phyloP scores from a whole-genome alignment of 1,140 invertebrate species.

The Psix sp. region DNA sequence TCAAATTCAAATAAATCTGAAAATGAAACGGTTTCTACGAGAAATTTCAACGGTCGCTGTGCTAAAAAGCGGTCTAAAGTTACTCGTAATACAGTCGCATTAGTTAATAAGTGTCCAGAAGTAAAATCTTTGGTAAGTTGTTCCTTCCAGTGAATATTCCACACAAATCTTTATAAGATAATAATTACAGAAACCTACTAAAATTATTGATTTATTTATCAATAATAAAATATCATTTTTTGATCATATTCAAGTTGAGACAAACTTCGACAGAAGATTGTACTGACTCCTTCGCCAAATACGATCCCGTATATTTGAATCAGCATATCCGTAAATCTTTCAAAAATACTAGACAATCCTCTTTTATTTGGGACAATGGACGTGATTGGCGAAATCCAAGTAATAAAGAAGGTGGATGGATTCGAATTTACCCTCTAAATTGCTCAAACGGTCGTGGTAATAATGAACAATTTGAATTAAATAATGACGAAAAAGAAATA shows the following conservation, averaged over 20 bases:
- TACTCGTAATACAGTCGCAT: slow-evolving; percentile 61
- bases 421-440: slow-evolving; percentile 78
- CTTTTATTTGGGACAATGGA: slow-evolving; percentile 79
- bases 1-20: slow-evolving; percentile 62
- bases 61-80: slow-evolving; percentile 65
- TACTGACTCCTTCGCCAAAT: slow-evolving; percentile 59
- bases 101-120: too few species aligned
- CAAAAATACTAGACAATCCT: slow-evolving; percentile 54
- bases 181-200: too few species aligned
- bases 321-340: slow-evolving; percentile 63
- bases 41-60: slow-evolving; percentile 62
- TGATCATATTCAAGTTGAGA: slow-evolving; percentile 56
- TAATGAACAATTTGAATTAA: slow-evolving; percentile 27
- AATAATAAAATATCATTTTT: too few species aligned
- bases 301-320: slow-evolving; percentile 62
- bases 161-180: too few species aligned
- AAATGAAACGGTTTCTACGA: slow-evolving; percentile 63
- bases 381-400: slow-evolving; percentile 79
- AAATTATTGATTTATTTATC: too few species aligned
- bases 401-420: slow-evolving; percentile 80
- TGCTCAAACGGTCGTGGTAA: slow-evolving; percentile 46
- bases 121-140: too few species aligned
- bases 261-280: slow-evolving; percentile 59
- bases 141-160: too few species aligned
- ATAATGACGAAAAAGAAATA: slow-evolving; percentile 66